Evolutionary conservation across 2,888 invertebrate genomes (phyloP).

Genomic region (Phalangium opilio): DNA sequence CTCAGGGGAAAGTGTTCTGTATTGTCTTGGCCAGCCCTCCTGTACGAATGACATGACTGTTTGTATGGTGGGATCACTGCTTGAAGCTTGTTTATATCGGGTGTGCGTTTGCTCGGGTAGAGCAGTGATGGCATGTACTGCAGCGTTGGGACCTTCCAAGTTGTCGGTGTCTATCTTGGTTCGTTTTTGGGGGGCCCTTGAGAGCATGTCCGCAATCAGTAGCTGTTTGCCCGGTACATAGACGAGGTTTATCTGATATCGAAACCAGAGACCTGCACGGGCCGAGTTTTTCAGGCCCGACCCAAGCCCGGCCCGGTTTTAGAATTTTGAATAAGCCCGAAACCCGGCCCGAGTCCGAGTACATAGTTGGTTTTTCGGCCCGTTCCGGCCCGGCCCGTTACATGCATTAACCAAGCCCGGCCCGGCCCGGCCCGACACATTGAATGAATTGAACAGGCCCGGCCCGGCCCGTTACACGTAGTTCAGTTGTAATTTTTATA

Average conservation of each 20-base stretch:
- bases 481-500: too few relatives aligned
- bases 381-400: too few relatives aligned
- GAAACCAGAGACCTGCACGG: too few relatives aligned
- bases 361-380: too few relatives aligned
- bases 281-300: too few relatives aligned
- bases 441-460: too few relatives aligned
- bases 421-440: too few relatives aligned
- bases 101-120: not conserved
- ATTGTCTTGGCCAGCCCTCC: not conserved
- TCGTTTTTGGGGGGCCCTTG: slow-evolving; percentile 7
- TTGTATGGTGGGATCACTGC: not conserved
- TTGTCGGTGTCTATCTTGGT: not conserved
- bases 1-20: not conserved
- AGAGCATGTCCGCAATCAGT: slow-evolving; percentile 18
- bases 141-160: not conserved
- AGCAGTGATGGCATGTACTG: not conserved
- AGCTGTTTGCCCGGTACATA: slow-evolving; percentile 17
- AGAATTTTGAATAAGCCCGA: too few relatives aligned
- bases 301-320: too few relatives aligned
- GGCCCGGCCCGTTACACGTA: too few relatives aligned
- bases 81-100: not conserved
- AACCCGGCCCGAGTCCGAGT: too few relatives aligned
- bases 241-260: slow-evolving; percentile 1
- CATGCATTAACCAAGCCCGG: too few relatives aligned
- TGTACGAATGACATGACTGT: not conserved